Conservation (phyloP, 2,888 invertebrate genomes). For the Eupithecia subfuscata region DNA sequence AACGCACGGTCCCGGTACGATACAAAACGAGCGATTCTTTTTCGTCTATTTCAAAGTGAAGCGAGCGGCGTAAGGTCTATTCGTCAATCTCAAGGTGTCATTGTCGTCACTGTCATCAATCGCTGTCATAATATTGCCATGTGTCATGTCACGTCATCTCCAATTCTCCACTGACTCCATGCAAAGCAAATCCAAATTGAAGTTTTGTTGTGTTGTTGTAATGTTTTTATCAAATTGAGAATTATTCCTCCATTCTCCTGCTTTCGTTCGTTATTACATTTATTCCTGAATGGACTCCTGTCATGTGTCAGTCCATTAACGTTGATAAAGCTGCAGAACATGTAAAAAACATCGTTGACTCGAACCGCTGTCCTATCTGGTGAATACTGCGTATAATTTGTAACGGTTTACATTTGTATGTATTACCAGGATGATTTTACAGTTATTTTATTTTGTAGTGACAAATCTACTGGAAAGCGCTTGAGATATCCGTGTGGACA, state of each 20-base stretch:
- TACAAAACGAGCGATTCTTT: neutral
- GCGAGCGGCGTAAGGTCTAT: neutral
- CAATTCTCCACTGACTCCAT: too few species aligned
- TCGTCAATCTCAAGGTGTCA: neutral
- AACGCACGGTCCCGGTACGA: too few species aligned
- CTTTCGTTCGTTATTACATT: neutral
- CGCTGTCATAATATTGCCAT: neutral
- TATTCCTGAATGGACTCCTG: conserved; percentile 32
- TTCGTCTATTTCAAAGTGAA: neutral
- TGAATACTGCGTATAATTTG: conserved; percentile 40
- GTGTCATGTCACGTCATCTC: neutral
- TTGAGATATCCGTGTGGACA: conserved; percentile 71
- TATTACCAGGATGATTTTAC: neutral
- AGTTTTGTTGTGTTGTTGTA: neutral
- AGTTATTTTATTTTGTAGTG: conserved; percentile 52
- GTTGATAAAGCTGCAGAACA: conserved; percentile 55
- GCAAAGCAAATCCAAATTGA: neutral
- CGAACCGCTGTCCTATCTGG: conserved; percentile 66
- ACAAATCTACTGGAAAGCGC: conserved; percentile 57
- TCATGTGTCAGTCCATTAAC: conserved; percentile 52
- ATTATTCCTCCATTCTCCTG: neutral
- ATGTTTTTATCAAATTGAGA: neutral
- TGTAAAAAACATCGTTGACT: conserved; percentile 62
- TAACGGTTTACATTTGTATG: conserved; percentile 8
- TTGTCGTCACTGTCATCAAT: neutral